Percentiles rank a stretch among this genome's conserved stretches.
phyloP scores from a whole-genome alignment of 2,888 invertebrate species.

The Nomada lathburiana region DNA sequence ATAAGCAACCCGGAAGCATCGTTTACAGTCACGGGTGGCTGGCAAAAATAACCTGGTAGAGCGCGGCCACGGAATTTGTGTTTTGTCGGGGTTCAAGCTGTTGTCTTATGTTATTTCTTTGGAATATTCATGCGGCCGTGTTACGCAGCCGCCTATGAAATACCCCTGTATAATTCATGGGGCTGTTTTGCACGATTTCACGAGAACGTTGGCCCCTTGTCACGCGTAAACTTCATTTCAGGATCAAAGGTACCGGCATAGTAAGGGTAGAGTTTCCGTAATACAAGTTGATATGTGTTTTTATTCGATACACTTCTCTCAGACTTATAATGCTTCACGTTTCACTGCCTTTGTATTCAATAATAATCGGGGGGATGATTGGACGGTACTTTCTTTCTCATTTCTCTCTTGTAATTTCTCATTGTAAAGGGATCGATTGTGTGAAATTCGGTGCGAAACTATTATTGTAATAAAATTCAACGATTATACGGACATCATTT shows the following conservation, averaged over 20 bases:
- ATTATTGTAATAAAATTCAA: too few species aligned
- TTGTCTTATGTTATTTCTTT: slow-evolving; percentile 23
- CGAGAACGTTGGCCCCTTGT: slow-evolving; percentile 9
- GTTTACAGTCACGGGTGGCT: background rate
- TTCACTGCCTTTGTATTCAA: too few species aligned
- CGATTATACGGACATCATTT: background rate
- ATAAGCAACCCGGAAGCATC: slow-evolving; percentile 1
- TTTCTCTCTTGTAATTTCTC: too few species aligned
- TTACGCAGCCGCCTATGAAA: slow-evolving; percentile 25
- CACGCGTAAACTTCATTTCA: background rate
- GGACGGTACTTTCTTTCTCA: too few species aligned
- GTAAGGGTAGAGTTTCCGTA: background rate
- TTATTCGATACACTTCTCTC: too few species aligned
- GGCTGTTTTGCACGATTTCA: slow-evolving; percentile 26
- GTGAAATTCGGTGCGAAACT: too few species aligned
- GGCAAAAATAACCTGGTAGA: background rate
- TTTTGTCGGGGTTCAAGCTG: background rate
- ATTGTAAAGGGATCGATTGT: too few species aligned
- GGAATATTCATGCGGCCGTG: slow-evolving; percentile 19
- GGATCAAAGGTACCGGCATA: background rate
- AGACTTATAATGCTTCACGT: too few species aligned
- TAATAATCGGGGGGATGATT: too few species aligned
- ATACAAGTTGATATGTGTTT: too few species aligned
- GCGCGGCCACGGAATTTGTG: slow-evolving; percentile 2
- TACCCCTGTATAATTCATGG: slow-evolving; percentile 31